Base-by-base conservation (phyloP, 2,113 vertebrate species). In the Hyla sarda region DNA sequence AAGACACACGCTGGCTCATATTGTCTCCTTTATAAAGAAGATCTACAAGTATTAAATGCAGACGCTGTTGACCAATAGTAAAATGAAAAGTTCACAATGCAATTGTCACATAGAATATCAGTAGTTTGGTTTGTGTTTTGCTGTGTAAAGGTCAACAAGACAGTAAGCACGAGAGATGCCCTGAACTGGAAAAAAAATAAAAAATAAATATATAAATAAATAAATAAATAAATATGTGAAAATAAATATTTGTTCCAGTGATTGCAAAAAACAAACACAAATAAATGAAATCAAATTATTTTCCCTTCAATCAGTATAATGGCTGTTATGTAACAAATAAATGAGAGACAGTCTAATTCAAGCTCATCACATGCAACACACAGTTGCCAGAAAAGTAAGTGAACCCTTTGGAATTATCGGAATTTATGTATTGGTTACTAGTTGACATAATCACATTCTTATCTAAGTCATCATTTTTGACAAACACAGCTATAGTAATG, bases 31-130 rank as follows among this genome's bases (percentile, higher is more conserved):
- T 75, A 30, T 84, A n/a, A 75, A 60, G 48, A 23, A 23, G 69
- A 19, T 60, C 21, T 30, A 23, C 56, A 76, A 58, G 17, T 75
- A 75, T 60, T 58, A 17, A 30, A 75, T 25, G 34, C 41, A 41
- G 34, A 41, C 19, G 50, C 28, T 83, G 69, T 60, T 74, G 50
- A 74, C 82, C 69, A 83, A 74, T 83, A 83, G 50, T 54, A 58
- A 52, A 82, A 82, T 82, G 81, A 71, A 82, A 82, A 82, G 81
- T 82, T 82, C 81, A 82, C 62, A 71, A 82, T 32, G 67, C 30
- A n/a, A 71, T 83, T 83, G 71, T 75, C 82, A 75, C 69, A 74
- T 76, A 41, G 54, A 84, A 75, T 84, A 76, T 48, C 34, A 84
- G 54, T 50, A 76, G 14, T 45, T 84, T 75, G 34, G 71, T 50